Evolutionary conservation across 2,113 vertebrate genomes (phyloP), one percentile per base, ranked within the genome.

Genomic region (Ictidomys tridecemlineatus): DNA sequence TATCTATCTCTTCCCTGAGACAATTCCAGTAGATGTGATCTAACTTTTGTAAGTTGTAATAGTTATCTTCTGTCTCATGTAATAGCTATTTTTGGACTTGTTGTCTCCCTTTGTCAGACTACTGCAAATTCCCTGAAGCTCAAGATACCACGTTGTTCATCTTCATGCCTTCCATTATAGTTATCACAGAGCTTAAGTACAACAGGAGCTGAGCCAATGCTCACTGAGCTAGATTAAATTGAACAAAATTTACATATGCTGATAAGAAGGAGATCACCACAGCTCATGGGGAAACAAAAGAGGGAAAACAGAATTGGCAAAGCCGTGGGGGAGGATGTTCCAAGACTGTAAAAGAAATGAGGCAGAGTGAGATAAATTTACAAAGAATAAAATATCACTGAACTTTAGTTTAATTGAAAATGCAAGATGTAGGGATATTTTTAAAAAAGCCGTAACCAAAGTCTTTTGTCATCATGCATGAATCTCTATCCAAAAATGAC

Each of bases 241-340:
- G 91, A 90, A 87, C 72, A 7, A 10, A 87, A 77, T 96, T 91
- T 94, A n/a, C 76, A 91, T 86, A 8, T 0, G 34, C 32, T 34
- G 63, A 51, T 58, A 80, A 89, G 70, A 58, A 84, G 30, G 74
- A 69, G 26, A 45, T 65, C 20, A 4, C 34, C 45, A 8, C 22
- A 34, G 51, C 34, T 77, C 70, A 8, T 22, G 18, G 34, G 84
- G 26, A 90, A 85, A 73, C 3, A 65, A 9, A 18, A 85, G 24
- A 48, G 2, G 63, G 24, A 63, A 18, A 92, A n/a, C 24, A 70
- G 76, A 93, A 53, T 28, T 63, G 34, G 73, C 28, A 67, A 94
- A 39, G 34, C 7, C 34, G 17, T 5, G 0, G 20, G 20, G 83
- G 65, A 48, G n/a, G 56, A 16, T 61, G 11, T 58, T 70, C 56